phyloP scores from a whole-genome alignment of 2,113 vertebrate genomes.

The Ceratotherium simum region DNA sequence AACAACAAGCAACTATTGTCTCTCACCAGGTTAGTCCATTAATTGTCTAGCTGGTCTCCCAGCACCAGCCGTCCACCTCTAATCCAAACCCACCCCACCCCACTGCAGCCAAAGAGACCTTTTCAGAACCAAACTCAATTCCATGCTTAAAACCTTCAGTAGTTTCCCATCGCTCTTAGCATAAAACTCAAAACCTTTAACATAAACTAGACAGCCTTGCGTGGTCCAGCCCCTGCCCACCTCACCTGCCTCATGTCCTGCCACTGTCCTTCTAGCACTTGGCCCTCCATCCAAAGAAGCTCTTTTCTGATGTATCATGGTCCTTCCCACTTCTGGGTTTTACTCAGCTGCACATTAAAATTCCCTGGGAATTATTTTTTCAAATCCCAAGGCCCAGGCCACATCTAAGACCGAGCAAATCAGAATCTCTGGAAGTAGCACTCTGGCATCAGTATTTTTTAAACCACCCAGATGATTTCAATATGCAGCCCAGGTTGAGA shows the following conservation, averaged over 20 bases:
- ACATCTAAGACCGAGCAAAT: neutral
- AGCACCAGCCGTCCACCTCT: neutral
- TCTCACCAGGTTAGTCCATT: neutral
- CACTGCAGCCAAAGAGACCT: neutral
- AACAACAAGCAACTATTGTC: neutral
- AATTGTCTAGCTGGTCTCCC: neutral
- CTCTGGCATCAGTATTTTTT: neutral
- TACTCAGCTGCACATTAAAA: neutral
- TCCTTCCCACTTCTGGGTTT: neutral
- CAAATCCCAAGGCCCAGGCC: neutral
- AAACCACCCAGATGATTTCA: neutral
- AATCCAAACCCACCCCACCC: neutral
- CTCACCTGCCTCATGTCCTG: too few species aligned
- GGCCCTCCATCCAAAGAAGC: neutral
- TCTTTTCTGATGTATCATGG: neutral
- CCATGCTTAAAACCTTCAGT: neutral
- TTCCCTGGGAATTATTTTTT: neutral
- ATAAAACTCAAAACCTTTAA: neutral
- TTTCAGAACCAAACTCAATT: neutral
- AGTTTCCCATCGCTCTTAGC: neutral
- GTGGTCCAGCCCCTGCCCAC: neutral
- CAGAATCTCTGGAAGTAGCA: neutral
- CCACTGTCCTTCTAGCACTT: neutral
- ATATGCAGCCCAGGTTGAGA: neutral
- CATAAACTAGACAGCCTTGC: neutral